Percentiles rank a stretch among this genome's conserved stretches.
These are phyloP conservation scores for Oplegnathus fasciatus DNA, from an alignment of 2,113 vertebrate genomes.

Conservation along the genomic window DNA sequence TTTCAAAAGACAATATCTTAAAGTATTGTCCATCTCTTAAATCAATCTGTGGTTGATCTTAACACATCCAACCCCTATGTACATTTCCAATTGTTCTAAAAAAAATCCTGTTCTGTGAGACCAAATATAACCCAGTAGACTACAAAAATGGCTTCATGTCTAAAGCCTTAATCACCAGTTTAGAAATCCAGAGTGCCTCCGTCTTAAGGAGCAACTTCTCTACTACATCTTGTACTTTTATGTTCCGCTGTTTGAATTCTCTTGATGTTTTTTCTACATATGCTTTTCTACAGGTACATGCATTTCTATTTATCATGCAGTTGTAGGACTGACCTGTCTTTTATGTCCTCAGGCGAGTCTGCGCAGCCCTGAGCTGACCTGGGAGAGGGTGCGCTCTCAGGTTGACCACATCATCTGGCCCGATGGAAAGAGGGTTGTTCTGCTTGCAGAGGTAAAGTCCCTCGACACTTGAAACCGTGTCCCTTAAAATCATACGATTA, in stretches of 20 bases:
- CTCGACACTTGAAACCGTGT: not conserved
- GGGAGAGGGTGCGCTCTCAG: slow-evolving; percentile 98
- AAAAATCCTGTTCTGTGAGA: not conserved
- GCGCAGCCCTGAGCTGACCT: slow-evolving; percentile 96
- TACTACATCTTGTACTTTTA: not conserved
- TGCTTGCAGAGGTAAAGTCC: slow-evolving; percentile 93
- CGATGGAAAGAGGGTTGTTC: slow-evolving; percentile 95
- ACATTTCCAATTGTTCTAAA: not conserved
- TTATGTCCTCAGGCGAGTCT: slow-evolving; percentile 90
- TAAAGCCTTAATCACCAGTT: not conserved
- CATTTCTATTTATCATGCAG: not conserved
- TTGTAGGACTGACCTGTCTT: slow-evolving; percentile 17
- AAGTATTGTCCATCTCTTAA: not conserved
- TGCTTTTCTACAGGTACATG: not conserved
- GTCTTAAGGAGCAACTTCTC: not conserved
- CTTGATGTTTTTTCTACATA: not conserved
- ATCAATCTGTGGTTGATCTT: not conserved
- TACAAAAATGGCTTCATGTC: slow-evolving; percentile 2
- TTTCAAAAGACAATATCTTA: not conserved
- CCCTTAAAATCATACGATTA: not conserved
- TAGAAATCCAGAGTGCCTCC: not conserved
- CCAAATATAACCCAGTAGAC: not conserved
- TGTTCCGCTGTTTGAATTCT: not conserved
- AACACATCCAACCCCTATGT: not conserved
- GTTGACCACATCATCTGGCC: slow-evolving; percentile 99